Conservation (phyloP, 2,888 invertebrate species). For the Drosophila demipolita region DNA sequence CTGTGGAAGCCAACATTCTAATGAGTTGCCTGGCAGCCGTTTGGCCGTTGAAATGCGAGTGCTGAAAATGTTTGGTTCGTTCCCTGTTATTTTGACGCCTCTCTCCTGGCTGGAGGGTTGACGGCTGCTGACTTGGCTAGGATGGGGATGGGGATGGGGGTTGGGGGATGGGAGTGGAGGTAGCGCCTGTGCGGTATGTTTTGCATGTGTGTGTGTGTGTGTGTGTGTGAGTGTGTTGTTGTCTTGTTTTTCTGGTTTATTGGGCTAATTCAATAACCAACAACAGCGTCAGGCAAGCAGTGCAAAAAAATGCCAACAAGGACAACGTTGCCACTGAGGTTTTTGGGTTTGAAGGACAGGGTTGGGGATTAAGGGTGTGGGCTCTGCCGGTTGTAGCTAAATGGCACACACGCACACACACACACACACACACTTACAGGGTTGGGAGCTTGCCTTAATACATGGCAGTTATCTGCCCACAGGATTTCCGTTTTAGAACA, state of each 20-base stretch:
- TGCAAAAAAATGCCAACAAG: slow-evolving; percentile 49
- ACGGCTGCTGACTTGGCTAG: neutral
- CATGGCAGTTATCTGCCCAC: slow-evolving; percentile 80
- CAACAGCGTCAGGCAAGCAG: slow-evolving; percentile 66
- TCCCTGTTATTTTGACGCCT: slow-evolving; percentile 72
- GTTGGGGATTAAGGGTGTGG: neutral
- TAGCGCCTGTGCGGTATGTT: slow-evolving; percentile 8
- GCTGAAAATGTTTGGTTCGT: slow-evolving; percentile 56
- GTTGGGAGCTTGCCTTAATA: slow-evolving; percentile 52
- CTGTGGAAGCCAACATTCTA: slow-evolving; percentile 63
- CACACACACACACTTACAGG: neutral
- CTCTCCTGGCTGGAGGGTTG: slow-evolving; percentile 6
- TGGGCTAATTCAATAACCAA: slow-evolving; percentile 85
- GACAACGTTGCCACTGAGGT: slow-evolving; percentile 36
- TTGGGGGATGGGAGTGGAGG: neutral
- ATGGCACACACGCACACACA: slow-evolving; percentile 32
- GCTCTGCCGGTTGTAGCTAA: slow-evolving; percentile 41
- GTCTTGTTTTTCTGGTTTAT: slow-evolving; percentile 85
- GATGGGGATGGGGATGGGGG: neutral
- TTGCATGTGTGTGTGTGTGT: slow-evolving; percentile 13
- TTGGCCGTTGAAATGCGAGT: slow-evolving; percentile 68
- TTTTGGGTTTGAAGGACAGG: slow-evolving; percentile 21
- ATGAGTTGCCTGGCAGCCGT: slow-evolving; percentile 79
- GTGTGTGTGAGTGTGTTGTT: slow-evolving; percentile 38
- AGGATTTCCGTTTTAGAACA: slow-evolving; percentile 84